Base-by-base conservation (phyloP, 2,888 invertebrate species). In the Eurytoma californica region DNA sequence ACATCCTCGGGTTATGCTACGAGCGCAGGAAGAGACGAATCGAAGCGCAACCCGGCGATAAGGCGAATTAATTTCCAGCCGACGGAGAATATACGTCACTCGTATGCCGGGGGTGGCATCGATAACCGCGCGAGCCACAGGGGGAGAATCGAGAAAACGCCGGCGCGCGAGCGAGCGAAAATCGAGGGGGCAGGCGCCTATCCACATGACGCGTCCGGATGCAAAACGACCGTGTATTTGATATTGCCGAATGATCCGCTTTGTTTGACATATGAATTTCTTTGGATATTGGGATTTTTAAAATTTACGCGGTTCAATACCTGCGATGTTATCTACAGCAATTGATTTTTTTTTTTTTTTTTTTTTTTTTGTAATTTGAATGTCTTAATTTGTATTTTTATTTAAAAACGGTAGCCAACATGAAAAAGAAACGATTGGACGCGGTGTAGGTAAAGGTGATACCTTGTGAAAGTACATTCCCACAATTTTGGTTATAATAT, bases 171-270 rank as follows among this genome's bases (percentile, higher is more conserved):
- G 30, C 7, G 24, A 9, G 55, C 47, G n/a, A 30, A 58, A 55
- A 66, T 66, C 47, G 65, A 14, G 57, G 18, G 28, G 49, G 14
- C 16, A n/a, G 39, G 49, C 16, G 28, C 39, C 74, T 58, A 74
- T 58, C 74, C 66, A 67, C 66, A 67, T 66, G 74, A 74, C 51
- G 51, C 16, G n/a, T 20, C 7, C 58, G 39, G 20, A 55, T 65
- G 18, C 63, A 12, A 18, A 47, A 18, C 47, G 39, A 18, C 47
- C 7, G 63, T 63, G 47, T 39, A 9, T 53, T 72, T 63, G 51
- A 53, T 63, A 53, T 47, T 24, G 61, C 57, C 24, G 73, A 57
- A 55, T 53, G 55, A 72, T 72, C 55, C 63, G 72, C 24, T 55
- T 65, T 63, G 53, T 63, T 63, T 63, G n/a, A 28, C 14, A 3